phyloP scores from a whole-genome alignment of 2,888 invertebrate genomes.

The Acheta domesticus region DNA sequence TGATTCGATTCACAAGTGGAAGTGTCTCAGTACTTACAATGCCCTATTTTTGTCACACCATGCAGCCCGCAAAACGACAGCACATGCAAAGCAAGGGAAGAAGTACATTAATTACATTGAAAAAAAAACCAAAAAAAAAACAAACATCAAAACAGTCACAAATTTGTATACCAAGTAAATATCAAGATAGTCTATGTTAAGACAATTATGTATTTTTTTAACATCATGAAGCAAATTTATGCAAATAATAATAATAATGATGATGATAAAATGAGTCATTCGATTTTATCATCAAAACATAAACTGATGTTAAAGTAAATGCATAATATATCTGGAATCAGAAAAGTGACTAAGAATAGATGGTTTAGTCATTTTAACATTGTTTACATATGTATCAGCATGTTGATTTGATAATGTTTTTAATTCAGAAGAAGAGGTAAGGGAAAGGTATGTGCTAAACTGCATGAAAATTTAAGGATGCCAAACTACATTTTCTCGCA shows the following conservation, averaged over 20 bases:
- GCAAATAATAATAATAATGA: no score
- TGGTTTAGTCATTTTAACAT: not conserved
- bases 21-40: slow-evolving; percentile 39
- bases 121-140: slow-evolving; percentile 19
- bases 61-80: slow-evolving; percentile 38
- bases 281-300: not conserved
- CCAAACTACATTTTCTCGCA: not conserved
- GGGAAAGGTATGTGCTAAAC: slow-evolving; percentile 2
- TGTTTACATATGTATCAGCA: slow-evolving; percentile 11
- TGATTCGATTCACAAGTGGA: slow-evolving; percentile 26
- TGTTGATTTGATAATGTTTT: not conserved
- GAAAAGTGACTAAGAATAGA: slow-evolving; percentile 1
- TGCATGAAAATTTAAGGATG: not conserved
- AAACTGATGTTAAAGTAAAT: slow-evolving; percentile 3
- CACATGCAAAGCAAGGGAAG: slow-evolving; percentile 40
- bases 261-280: no score
- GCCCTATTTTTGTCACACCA: slow-evolving; percentile 39
- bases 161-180: slow-evolving; percentile 25
- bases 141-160: slow-evolving; percentile 27
- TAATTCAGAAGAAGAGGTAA: not conserved
- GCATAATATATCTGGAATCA: slow-evolving; percentile 3
- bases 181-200: slow-evolving; percentile 21
- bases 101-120: slow-evolving; percentile 39
- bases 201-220: slow-evolving; percentile 10
- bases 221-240: not conserved